Base-by-base conservation (phyloP, 2,888 invertebrate species). In the Griposia aprilina region DNA sequence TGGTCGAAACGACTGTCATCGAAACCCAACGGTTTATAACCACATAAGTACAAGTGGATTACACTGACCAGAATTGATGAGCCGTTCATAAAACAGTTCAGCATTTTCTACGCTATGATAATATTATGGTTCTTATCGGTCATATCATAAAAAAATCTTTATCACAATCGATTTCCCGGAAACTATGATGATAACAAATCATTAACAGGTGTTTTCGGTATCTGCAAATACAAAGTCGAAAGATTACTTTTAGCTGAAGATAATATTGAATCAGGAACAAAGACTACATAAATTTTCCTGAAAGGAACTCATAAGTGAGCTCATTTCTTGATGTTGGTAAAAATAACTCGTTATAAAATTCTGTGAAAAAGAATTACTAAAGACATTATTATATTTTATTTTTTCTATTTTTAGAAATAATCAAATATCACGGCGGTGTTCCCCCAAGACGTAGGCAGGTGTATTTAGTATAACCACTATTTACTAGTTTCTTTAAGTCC, bases 151-250 rank as follows among this genome's bases (percentile, higher is more conserved):
- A 36, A 36, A 65, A 30, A 0, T 30, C 0, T 36, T n/a, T 45
- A 83, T 80, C 57, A 59, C 11, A 63, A 78, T 59, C 15, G 30
- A 59, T 30, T 48, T 10, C n/a, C 41, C 6, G 10, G n/a, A 45
- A 73, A 57, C 5, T 17, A 11, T 30, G 7, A 11, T 71, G 55
- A 81, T 74, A 81, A 23, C 7, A 36, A 74, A 26, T 62, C 26
- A 73, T 36, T 23, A 62, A 55, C 48, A 81, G 48, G 36, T 74
- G 60, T 62, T 81, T 36, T 20, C 8, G 23, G 0, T 15, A 20
- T 8, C 23, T 50, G 23, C 23, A 45, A 82, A 50, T 66, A 1
- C 45, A 59, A 79, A 79, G 76, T 79, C 82, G 23, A 59, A 66
- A 66, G 52, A 15, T 26, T 52, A 82, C 0, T 36, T 65, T 59